Conservation (phyloP, 1,140 invertebrate genomes). For the Lithobius niger region DNA sequence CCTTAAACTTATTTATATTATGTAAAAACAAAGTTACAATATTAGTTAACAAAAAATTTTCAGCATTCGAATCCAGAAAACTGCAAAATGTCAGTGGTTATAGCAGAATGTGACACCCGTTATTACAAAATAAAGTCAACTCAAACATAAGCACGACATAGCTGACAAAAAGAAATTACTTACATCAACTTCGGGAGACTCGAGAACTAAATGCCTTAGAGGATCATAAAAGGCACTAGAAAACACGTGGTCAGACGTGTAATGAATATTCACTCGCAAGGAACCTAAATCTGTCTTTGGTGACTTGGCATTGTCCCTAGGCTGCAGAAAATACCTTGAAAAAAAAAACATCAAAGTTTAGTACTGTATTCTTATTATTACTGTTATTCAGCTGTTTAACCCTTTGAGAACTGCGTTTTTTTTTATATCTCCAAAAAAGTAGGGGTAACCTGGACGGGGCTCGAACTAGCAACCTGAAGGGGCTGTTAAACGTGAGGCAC, state of each 20-base stretch:
- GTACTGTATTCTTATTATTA: conserved; percentile 8
- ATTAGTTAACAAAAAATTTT: no score
- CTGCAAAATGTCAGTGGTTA: no score
- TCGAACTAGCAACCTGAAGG: not conserved
- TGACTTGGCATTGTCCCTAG: conserved; percentile 30
- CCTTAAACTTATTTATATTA: no score
- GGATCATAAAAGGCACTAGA: conserved; percentile 60
- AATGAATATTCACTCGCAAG: conserved; percentile 66
- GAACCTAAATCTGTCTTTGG: conserved; percentile 54
- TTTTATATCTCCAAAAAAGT: not conserved
- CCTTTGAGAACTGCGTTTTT: not conserved
- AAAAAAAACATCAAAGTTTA: conserved; percentile 9
- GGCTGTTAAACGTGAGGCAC: not conserved
- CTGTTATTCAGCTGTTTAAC: not conserved
- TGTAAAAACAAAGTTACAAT: no score
- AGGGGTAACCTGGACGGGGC: not conserved
- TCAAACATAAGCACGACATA: not conserved
- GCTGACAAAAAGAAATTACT: conserved; percentile 10
- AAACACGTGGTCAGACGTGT: conserved; percentile 78
- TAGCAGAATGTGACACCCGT: not conserved
- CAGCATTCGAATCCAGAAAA: no score
- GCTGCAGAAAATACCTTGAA: conserved; percentile 68
- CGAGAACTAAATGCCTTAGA: conserved; percentile 56
- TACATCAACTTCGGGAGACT: conserved; percentile 53
- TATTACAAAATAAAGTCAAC: no score